Base-by-base conservation (phyloP, 2,888 invertebrate genomes). In the Selenia dentaria region DNA sequence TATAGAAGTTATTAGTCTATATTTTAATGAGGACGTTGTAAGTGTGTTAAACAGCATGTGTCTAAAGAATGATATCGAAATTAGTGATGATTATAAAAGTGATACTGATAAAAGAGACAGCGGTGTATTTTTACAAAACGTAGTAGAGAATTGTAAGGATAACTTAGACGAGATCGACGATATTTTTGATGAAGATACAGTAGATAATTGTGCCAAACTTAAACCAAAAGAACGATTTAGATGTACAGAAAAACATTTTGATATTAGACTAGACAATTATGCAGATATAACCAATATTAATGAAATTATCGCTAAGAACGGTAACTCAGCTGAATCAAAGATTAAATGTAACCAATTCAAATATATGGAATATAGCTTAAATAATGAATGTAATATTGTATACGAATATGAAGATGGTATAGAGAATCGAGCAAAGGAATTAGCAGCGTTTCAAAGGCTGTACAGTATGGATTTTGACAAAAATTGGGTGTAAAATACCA, bases 381-480 rank as follows among this genome's bases (percentile, higher is more conserved):
- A 39, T n/a, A 40, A 51, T 34, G 50, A 56, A 29, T 52, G 36
- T 54, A 59, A 52, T 24, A 9, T 56, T 6, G 54, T 59, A 35
- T 53, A 59, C 41, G 53, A 54, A 34, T 45, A 41, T 36, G 45
- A 51, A 32, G 68, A 69, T 51, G 82, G 79, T 18, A 60, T 64
- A 1, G 70, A 59, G 6, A 56, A 47, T 3, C 66, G 86, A 1
- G 79, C 78, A 0, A 75, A 69, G 39, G 61, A 65, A 1, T 25
- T 62, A 36, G 58, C 58, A 5, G 61, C 61, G 18, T 45, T 57
- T 5, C 51, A 60, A 48, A 62, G 71, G 26, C 47, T 78, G 33
- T 71, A 66, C 13, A 65, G 73, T 39, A 44, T 59, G 4, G 73
- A 72, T 45, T 67, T 63, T 51, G 70, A 60, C 39, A 57, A 59